Evolutionary conservation across 2,113 vertebrate species (phyloP), one percentile per base, ranked within the genome.

Genomic region (Hylia prasina): DNA sequence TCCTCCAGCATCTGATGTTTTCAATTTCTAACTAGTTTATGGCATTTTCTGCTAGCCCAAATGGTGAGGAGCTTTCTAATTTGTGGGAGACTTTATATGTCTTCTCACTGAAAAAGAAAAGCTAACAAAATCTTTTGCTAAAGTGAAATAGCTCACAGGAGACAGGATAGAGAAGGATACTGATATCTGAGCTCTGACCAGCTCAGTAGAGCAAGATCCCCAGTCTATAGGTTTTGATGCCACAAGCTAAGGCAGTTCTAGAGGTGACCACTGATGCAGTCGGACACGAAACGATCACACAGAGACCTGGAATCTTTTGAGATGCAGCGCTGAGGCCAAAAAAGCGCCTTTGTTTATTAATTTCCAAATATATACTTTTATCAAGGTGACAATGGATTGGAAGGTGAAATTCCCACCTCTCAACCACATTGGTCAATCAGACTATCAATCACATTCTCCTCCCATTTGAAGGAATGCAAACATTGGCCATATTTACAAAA

Each of bases 131-230:
- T 3, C 7, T 51, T 77, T 37, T 70, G 25, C 27, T 63, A 6
- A 54, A 76, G 14, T 20, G 44, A 51, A 58, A 21, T 6, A 53
- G 7, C 17, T 20, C 16, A 25, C 2, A 7, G 28, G 9, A 68
- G 11, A 20, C 17, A 28, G n/a, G 40, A 15, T n/a, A 56, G 27
- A 86, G 68, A 64, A 17, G 8, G 17, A 23, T 23, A 27, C 18
- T 47, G 40, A 84, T 70, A 31, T 25, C 20, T 78, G 54, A 69
- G 24, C n/a, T 76, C 70, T 69, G 30, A 35, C 7, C 25, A 61
- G 1, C n/a, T 40, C 28, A 60, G 5, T 0, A 47, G 35, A 44
- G 27, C 27, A 22, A 24, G 5, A 75, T 45, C 8, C 5, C 15
- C 12, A 14, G 13, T 33, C 25, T n/a, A 9, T 22, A 15, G 9